Base-by-base conservation (phyloP, 2,797 vertebrate species). In the Scolopax bukidnonensis region DNA sequence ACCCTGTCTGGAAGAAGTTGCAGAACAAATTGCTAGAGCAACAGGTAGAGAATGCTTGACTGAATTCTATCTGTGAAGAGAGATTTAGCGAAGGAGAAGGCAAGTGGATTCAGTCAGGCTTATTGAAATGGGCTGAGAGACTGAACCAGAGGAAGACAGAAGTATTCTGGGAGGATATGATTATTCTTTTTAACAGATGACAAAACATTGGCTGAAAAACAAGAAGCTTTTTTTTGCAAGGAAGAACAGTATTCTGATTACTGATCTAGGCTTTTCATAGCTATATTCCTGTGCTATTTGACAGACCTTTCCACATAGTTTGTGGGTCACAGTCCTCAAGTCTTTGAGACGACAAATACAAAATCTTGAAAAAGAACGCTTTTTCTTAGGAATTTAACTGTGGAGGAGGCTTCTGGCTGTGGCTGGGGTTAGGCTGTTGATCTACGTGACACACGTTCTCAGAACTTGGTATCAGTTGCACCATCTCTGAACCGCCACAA, bases 111-210 rank as follows among this genome's bases (percentile, higher is more conserved):
- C 54, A 41, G 47, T 54, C 7, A 61, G 11, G 3, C 16, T 78
- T 73, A n/a, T 10, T 69, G 70, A 61, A 67, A 45, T 23, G 14
- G 25, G 18, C 33, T 67, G 40, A 43, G 33, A 64, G 71, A n/a
- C 30, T 68, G n/a, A 27, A 27, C 21, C 74, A 0, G 21, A 8
- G 38, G 16, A 76, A 61, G 38, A 32, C 18, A 57, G 33, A 87
- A 87, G 11, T 53, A 12, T 61, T 21, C 2, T 6, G 9, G 12
- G 5, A 3, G 1, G 2, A 61, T 54, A 30, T 14, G 3, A 3
- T 18, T 41, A 16, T 57, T 36, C 47, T 38, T 24, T 36, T 85
- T 59, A 28, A 15, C 11, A 4, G 2, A 2, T 60, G 16, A 16
- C 5, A 71, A 77, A 87, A 54, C 15, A 61, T 6, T 45, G 40